Evolutionary conservation across 2,888 invertebrate genomes (phyloP).

Genomic region (Deilephila elpenor): DNA sequence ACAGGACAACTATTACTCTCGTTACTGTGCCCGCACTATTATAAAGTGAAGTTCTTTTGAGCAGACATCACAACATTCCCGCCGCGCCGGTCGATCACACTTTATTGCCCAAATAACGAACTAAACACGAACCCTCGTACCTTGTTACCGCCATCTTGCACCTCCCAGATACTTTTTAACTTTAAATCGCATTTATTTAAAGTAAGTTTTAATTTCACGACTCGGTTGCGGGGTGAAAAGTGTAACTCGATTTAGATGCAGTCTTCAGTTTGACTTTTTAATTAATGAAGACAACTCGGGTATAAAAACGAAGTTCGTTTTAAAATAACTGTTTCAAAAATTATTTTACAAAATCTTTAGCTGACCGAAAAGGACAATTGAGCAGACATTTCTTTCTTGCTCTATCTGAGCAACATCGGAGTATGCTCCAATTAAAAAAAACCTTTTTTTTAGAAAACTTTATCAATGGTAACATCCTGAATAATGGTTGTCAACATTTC

Average conservation of each 20-base stretch:
- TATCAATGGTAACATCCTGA: no score
- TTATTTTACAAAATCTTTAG: not conserved
- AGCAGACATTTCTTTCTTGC: no score
- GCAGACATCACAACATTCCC: constrained; percentile 31
- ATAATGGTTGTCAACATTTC: no score
- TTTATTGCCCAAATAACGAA: constrained; percentile 22
- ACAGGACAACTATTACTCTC: no score
- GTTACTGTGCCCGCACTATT: not conserved
- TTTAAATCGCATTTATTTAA: constrained; percentile 21
- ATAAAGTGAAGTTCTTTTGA: not conserved
- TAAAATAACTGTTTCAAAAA: not conserved
- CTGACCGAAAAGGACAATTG: no score
- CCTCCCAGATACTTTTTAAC: constrained; percentile 12
- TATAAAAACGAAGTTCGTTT: not conserved
- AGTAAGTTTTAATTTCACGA: constrained; percentile 3
- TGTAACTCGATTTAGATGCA: not conserved
- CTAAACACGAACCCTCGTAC: not conserved
- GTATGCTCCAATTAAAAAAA: no score
- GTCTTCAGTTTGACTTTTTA: not conserved
- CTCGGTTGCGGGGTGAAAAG: not conserved
- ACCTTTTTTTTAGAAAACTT: no score
- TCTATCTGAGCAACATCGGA: no score
- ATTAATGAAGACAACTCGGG: not conserved
- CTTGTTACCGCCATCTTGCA: constrained; percentile 1
- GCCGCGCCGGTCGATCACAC: constrained; percentile 14